Evolutionary conservation across 2,888 invertebrate genomes (phyloP).

Genomic region (Caenorhabditis virilis): DNA sequence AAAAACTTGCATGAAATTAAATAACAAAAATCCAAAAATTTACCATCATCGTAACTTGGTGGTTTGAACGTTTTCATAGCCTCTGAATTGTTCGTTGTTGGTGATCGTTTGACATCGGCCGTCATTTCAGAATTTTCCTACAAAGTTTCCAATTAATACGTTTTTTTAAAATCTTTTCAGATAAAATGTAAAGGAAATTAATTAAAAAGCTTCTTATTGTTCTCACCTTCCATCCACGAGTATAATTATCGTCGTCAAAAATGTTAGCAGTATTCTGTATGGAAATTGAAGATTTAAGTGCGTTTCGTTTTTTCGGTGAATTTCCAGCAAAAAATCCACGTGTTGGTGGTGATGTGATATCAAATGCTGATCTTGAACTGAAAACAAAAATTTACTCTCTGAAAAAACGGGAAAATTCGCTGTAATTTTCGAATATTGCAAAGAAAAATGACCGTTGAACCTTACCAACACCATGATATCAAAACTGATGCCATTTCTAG

Average conservation of each 20-base stretch:
- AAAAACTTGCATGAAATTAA: background rate
- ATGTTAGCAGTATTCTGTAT: slow-evolving; percentile 16
- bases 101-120: slow-evolving; percentile 1
- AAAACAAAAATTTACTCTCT: background rate
- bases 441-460: background rate
- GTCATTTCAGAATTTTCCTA: slow-evolving; percentile 26
- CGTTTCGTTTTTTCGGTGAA: slow-evolving; percentile 22
- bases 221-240: slow-evolving; percentile 41
- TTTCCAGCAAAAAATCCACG: slow-evolving; percentile 25
- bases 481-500: slow-evolving; percentile 27
- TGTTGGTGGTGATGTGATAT: slow-evolving; percentile 27
- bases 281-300: slow-evolving; percentile 5
- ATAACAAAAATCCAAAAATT: background rate
- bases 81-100: slow-evolving; percentile 1
- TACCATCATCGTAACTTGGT: slow-evolving; percentile 33
- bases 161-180: too few species aligned
- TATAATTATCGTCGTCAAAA: slow-evolving; percentile 43
- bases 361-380: slow-evolving; percentile 40
- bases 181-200: too few species aligned
- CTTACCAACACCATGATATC: slow-evolving; percentile 34
- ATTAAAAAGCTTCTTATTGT: too few species aligned
- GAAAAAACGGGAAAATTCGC: too few species aligned
- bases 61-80: slow-evolving; percentile 48
- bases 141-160: too few species aligned
- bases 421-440: slow-evolving; percentile 1